These are phyloP conservation scores for Micromys minutus DNA, from an alignment of 2,113 vertebrate species.

Conservation along the genomic window DNA sequence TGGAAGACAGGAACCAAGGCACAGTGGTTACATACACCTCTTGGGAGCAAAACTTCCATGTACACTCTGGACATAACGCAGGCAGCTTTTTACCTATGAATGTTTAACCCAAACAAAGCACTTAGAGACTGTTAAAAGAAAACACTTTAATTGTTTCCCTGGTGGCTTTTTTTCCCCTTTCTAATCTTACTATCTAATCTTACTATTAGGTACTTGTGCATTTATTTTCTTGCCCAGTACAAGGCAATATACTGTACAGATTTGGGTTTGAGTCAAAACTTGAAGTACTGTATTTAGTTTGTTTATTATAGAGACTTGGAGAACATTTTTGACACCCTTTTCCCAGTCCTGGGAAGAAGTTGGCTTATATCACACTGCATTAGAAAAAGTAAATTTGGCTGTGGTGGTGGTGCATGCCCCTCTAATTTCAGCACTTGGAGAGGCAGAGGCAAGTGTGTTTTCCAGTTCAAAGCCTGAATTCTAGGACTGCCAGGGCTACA, in stretches of 20 bases:
- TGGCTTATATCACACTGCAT: conserved; percentile 8
- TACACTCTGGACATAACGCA: neutral
- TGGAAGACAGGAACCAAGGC: conserved; percentile 3
- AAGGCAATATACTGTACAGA: neutral
- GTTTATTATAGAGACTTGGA: neutral
- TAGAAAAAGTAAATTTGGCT: neutral
- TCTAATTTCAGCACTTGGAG: neutral
- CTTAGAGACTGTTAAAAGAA: conserved; percentile 16
- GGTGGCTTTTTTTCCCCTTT: conserved; percentile 15
- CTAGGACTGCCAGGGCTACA: neutral
- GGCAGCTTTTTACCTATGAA: neutral
- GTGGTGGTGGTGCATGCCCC: neutral
- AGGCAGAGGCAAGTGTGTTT: neutral
- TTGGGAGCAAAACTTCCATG: neutral
- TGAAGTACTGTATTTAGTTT: neutral
- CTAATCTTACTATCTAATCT: neutral
- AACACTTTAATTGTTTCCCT: conserved; percentile 26
- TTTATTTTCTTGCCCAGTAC: neutral
- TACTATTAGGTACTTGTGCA: neutral
- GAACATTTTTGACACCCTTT: neutral
- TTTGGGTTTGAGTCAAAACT: neutral
- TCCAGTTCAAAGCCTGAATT: neutral
- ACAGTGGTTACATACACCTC: neutral
- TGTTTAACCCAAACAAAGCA: conserved; percentile 45
- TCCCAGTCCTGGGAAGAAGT: neutral